These are phyloP conservation scores for Pocillopora verrucosa DNA, from an alignment of 64 coral and sea anemone species.

Conservation along the genomic window DNA sequence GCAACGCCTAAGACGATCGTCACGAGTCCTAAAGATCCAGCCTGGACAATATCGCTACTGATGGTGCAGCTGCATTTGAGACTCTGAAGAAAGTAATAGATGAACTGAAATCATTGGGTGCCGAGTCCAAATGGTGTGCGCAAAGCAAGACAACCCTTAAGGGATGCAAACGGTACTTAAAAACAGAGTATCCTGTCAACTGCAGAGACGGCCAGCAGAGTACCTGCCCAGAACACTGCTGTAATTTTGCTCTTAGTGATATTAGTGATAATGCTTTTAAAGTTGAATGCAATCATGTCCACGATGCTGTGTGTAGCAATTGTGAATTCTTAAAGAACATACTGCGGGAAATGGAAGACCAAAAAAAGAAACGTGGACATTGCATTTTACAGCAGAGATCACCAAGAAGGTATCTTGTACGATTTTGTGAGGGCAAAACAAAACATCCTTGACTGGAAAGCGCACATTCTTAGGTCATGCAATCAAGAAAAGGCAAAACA, in stretches of 20 bases:
- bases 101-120: slow-evolving; percentile 10
- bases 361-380: background rate
- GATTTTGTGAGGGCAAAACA: slow-evolving; percentile 30
- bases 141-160: slow-evolving; percentile 23
- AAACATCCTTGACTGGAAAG: slow-evolving; percentile 28
- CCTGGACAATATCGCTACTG: slow-evolving; percentile 44
- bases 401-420: slow-evolving; percentile 41
- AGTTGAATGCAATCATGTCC: slow-evolving; percentile 21
- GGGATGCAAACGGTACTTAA: slow-evolving; percentile 44
- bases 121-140: background rate
- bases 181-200: slow-evolving; percentile 39
- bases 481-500: too few species aligned
- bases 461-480: slow-evolving; percentile 38
- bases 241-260: slow-evolving; percentile 33
- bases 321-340: slow-evolving; percentile 4
- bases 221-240: slow-evolving; percentile 49
- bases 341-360: background rate
- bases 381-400: slow-evolving; percentile 47
- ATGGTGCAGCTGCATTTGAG: slow-evolving; percentile 43
- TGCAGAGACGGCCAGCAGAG: slow-evolving; percentile 27
- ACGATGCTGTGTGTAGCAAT: background rate
- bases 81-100: slow-evolving; percentile 28
- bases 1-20: slow-evolving; percentile 2
- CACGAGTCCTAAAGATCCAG: slow-evolving; percentile 24
- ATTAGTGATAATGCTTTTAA: slow-evolving; percentile 4